These are phyloP conservation scores for Microcebus murinus DNA, from an alignment of 2,113 vertebrate species.

Conservation along the genomic window DNA sequence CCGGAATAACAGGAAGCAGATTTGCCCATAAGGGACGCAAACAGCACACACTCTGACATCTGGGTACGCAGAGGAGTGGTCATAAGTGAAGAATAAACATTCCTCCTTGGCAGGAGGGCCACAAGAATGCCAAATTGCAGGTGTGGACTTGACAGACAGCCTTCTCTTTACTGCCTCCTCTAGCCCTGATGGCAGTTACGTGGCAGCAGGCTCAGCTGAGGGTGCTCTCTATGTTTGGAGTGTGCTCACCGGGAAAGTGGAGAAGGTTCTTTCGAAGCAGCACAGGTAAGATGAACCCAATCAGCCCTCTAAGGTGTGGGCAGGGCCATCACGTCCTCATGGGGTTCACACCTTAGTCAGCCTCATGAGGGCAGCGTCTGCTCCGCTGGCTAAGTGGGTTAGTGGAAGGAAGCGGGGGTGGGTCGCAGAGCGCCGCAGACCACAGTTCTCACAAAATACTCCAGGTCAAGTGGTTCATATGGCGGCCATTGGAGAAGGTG, in stretches of 20 bases:
- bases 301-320: neutral
- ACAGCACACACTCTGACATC: neutral
- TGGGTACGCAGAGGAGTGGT: neutral
- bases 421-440: rapidly evolving
- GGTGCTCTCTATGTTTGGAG: constrained; percentile 95
- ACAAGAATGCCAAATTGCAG: rapidly evolving
- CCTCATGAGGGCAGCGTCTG: rapidly evolving
- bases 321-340: neutral
- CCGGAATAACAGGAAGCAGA: neutral
- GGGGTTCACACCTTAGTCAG: rapidly evolving
- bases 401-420: neutral
- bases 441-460: rapidly evolving
- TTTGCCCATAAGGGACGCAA: rapidly evolving
- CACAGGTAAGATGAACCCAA: constrained; percentile 89
- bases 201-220: constrained; percentile 95
- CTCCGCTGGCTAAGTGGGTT: rapidly evolving
- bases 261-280: constrained; percentile 90
- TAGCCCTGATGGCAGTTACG: constrained; percentile 94
- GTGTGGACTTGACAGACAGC: rapidly evolving
- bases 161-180: neutral
- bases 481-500: neutral
- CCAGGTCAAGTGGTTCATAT: rapidly evolving
- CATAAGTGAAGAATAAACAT: neutral
- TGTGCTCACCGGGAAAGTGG: constrained; percentile 94
- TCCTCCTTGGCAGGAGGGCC: neutral